These are phyloP conservation scores for Sarcophaga peregrina DNA, from an alignment of 1,140 invertebrate species.

Conservation along the genomic window DNA sequence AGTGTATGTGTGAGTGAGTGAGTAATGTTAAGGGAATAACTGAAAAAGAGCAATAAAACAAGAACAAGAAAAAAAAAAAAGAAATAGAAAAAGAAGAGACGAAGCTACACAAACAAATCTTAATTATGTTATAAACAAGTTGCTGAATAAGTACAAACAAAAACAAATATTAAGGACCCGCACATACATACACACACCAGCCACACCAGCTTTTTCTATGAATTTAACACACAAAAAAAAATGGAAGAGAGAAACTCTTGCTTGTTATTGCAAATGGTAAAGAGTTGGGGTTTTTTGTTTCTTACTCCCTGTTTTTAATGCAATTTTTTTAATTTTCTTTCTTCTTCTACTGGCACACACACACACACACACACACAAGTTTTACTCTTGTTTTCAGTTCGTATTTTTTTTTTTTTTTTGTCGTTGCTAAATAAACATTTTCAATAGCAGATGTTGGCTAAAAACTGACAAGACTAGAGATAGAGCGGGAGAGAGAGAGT, in stretches of 20 bases:
- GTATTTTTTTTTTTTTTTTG: too few species aligned
- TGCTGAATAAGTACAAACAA: constrained; percentile 11
- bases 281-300: not conserved
- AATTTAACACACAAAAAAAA: too few species aligned
- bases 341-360: not conserved
- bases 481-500: too few species aligned
- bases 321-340: not conserved
- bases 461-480: not conserved
- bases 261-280: too few species aligned
- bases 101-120: constrained; percentile 26
- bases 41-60: too few species aligned
- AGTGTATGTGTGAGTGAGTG: too few species aligned
- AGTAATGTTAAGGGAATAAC: too few species aligned
- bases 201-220: too few species aligned
- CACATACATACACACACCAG: not conserved
- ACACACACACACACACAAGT: not conserved
- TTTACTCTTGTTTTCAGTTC: too few species aligned
- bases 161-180: not conserved
- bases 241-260: too few species aligned
- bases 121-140: constrained; percentile 27
- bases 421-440: constrained; percentile 1
- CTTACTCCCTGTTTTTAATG: not conserved
- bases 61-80: too few species aligned
- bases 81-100: too few species aligned
- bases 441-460: not conserved